Evolutionary conservation across 2,113 vertebrate species (phyloP), one percentile per base, ranked within the genome.

Genomic region (Coracopsis vasa): DNA sequence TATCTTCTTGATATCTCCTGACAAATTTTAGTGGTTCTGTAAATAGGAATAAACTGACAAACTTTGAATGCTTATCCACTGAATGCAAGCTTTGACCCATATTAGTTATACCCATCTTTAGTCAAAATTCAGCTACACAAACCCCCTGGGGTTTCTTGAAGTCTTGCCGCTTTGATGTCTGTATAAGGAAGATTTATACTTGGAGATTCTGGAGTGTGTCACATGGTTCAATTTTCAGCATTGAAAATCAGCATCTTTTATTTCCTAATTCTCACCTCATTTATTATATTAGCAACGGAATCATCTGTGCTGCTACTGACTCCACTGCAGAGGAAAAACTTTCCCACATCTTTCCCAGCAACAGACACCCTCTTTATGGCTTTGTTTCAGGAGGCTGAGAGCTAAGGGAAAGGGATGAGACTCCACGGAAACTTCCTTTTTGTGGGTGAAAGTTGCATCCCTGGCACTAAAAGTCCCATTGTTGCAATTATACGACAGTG

Each of bases 161-260:
- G 31, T 88, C 24, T 82, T 92, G 85, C 92, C 11, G 29, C 96
- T 98, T 97, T 97, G 96, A 97, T 96, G 93, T 94, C 95, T 95
- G 83, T 86, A 90, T 95, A 95, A 96, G 67, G 85, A 87, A 97
- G 96, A 90, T 93, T 92, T 92, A 62, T 79, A 60, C 18, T 71
- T 5, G 1, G 77, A 86, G 64, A 39, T 92, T 88, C 80, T 81
- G 37, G 42, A 79, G 21, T 48, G 64, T 91, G 50, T 86, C 47
- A 80, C 24, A 72, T 35, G 31, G 39, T 88, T 91, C 27, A 42
- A 7, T 79, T 94, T 92, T 80, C 80, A 92, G 35, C 41, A 42
- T 2, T 83, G 79, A 83, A 90, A 86, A 73, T 0, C 16, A 78
- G 14, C 12, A 74, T 54, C 45, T 79, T 88, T 77, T 65, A 1